Evolutionary conservation across 2,113 vertebrate genomes (phyloP), one percentile per base, ranked within the genome.

Genomic region (Sceloporus undulatus): DNA sequence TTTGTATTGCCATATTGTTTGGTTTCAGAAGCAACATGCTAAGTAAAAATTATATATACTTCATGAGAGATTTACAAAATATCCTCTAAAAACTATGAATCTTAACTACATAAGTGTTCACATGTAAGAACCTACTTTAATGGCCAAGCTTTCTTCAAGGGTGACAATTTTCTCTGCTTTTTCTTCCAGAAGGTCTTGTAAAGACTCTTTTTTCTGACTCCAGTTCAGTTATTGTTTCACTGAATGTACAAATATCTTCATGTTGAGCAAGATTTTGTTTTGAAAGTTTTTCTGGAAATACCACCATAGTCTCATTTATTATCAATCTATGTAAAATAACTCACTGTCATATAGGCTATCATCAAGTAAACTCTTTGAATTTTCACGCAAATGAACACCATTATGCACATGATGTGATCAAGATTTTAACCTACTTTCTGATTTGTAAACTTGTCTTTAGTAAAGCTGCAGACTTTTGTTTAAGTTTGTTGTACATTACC

Each of bases 151-250:
- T 91, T 96, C 92, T 93, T 97, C 96, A 82, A 97, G 93, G 84
- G 93, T 73, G 85, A 91, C 88, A 84, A 97, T 97, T 86, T 96
- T 96, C 80, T 96, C 94, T 85, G 85, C 93, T 92, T 95, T 97
- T 94, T 97, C 95, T 94, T 98, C 97, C 92, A 98, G 71, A 79
- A 88, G 95, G 38, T 93, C 93, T 94, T 97, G 96, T 48, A 98
- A 94, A 79, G 92, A 92, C 76, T 97, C 93, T 75, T 96, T 96
- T 98, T 85, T 97, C 95, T 91, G 95, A 94, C 86, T 93, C 93
- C 89, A 97, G 82, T 68, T 98, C 96, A 14, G 89, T 89, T 87
- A 97, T 59, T 29, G 92, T 96, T 90, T 92, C 92, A 91, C 96
- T 95, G 90, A 97, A 94, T 85, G 92, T 88, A 91, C 77, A 89